Evolutionary conservation across 1,140 invertebrate species (phyloP), one percentile per base, ranked within the genome.

Genomic region (Drepana arcuata): DNA sequence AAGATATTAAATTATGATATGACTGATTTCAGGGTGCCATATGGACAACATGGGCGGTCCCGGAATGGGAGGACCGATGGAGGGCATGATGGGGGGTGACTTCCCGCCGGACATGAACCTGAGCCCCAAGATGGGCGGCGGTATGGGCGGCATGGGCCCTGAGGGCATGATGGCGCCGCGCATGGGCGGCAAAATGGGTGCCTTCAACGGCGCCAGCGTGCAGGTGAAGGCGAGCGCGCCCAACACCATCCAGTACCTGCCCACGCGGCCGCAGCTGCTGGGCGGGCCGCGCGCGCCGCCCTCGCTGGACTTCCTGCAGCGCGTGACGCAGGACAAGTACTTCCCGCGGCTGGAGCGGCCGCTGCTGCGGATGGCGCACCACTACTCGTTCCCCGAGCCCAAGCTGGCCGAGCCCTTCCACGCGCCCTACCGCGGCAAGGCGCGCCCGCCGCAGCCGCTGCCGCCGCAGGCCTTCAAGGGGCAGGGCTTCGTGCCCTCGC

Each of bases 211-310:
- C 25, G 91, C 93, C 1, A 95, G 93, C 72, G 91, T 95, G 25
- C 93, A 95, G 84, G 96, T 98, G 14, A 98, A 98, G 84, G 92
- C 96, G 1, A 97, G 93, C 81, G 96, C 96, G 1, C 96, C 96
- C 0, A 98, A 98, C 75, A 98, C 96, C 7, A 98, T 99, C 62
- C 96, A 98, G 84, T 99, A 99, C 86, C 89, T 98, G 66, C 96
- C 96, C 14, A 94, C 95, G 21, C 87, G 94, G 80, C 91, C 93
- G 7, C 93, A 94, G 60, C 86, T 91, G 48, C 84, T 87, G 24
- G 75, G 86, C 48, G 85, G 86, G 32, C 86, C 89, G 5, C 86
- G 93, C 33, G 91, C 91, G n/a, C 93, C 93, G 1, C 95, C 95
- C 3, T 95, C 94, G 68, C 83, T 98, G 30, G 95, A 98, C 43